These are phyloP conservation scores for Pseudorhiza aurosa DNA, from an alignment of 30 jellyfish, hydroid and myxozoan genomes.

Conservation along the genomic window DNA sequence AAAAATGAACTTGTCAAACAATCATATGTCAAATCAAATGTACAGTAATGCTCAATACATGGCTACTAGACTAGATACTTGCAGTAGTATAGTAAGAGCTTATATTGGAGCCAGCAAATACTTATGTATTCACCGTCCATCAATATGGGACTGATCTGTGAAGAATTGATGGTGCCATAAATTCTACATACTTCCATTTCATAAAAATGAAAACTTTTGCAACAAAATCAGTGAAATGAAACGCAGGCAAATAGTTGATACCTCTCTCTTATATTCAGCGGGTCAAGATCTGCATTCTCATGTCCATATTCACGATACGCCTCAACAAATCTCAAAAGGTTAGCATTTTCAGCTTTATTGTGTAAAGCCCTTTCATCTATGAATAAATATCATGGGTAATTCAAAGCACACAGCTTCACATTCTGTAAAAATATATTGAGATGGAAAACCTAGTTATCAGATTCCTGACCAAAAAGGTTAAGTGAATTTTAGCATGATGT, in stretches of 20 bases:
- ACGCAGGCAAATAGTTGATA: no score
- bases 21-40: neutral
- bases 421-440: neutral
- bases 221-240: no score
- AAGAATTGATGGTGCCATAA: no score
- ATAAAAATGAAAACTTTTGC: no score
- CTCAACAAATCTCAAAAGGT: constrained; percentile 26
- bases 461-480: no score
- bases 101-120: no score
- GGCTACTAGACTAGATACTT: no score
- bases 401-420: neutral
- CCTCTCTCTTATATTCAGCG: constrained; percentile 56
- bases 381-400: neutral
- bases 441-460: neutral
- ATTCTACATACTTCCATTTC: no score
- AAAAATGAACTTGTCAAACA: neutral
- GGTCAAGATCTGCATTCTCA: constrained; percentile 63
- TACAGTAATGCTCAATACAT: neutral
- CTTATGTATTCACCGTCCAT: no score
- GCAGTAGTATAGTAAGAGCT: no score
- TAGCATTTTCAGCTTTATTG: constrained; percentile 47
- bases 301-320: constrained; percentile 67
- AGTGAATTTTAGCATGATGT: no score
- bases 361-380: constrained; percentile 1
- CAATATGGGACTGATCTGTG: no score